Conservation (phyloP, 2,113 vertebrate genomes). For the Cyanistes caeruleus region DNA sequence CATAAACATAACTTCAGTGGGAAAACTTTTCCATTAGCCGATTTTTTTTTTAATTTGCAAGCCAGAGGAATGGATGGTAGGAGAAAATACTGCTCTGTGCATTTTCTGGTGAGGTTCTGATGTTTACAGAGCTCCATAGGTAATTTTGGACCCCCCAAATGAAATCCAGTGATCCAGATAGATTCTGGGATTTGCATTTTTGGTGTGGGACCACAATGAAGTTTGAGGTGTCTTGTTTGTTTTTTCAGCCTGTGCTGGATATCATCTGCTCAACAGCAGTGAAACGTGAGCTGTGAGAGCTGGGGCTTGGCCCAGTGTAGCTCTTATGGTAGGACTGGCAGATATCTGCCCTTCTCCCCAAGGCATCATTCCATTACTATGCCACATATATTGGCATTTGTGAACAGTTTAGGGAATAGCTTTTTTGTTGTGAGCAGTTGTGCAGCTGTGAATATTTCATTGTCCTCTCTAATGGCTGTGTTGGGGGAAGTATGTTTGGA, state of each 20-base stretch:
- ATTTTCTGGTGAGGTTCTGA: background rate
- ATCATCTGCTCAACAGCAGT: background rate
- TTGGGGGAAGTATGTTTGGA: background rate
- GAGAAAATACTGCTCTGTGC: slow-evolving; percentile 25
- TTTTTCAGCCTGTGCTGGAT: background rate
- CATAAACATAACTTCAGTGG: background rate
- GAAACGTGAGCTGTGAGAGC: background rate
- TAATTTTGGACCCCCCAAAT: background rate
- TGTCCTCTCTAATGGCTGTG: background rate
- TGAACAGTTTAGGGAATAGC: background rate
- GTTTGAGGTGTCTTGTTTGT: background rate
- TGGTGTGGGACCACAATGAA: background rate
- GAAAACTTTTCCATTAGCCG: background rate
- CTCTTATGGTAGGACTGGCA: background rate
- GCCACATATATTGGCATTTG: background rate
- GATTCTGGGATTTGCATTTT: background rate
- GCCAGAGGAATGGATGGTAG: background rate
- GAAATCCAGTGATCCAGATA: background rate
- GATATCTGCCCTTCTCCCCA: background rate
- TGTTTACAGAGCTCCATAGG: slow-evolving; percentile 16
- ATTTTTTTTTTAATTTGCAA: slow-evolving; percentile 10
- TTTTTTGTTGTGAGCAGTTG: background rate
- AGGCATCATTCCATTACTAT: background rate
- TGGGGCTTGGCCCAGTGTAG: background rate
- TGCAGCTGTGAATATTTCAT: background rate